phyloP scores from a whole-genome alignment of 2,888 invertebrate genomes.

The Tachina lurida region DNA sequence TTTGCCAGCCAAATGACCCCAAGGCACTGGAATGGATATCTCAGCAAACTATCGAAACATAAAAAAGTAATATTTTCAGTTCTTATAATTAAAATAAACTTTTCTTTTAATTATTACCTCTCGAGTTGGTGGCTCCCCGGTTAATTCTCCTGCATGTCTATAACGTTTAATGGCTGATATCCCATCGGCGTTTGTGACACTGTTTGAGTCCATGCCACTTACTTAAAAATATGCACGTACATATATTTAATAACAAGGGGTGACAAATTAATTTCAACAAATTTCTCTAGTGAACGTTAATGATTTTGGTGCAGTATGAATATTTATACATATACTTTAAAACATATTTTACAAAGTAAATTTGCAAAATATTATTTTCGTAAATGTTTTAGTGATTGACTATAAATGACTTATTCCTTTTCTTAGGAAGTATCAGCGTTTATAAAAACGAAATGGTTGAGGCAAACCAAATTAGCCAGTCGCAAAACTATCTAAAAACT shows the following conservation, averaged over 20 bases:
- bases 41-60: constrained; percentile 84
- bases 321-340: no score
- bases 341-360: no score
- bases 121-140: constrained; percentile 78
- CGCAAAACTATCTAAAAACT: no score
- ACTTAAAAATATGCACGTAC: constrained; percentile 36
- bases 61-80: background rate
- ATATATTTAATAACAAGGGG: background rate
- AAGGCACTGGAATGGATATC: constrained; percentile 87
- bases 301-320: background rate
- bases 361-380: no score
- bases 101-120: constrained; percentile 73
- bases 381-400: no score
- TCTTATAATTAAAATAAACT: background rate
- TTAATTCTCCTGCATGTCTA: constrained; percentile 80
- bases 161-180: constrained; percentile 74
- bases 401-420: no score
- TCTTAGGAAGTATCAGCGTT: no score
- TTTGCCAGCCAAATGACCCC: constrained; percentile 88
- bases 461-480: no score
- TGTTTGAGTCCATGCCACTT: constrained; percentile 65
- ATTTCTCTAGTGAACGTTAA: background rate
- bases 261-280: background rate
- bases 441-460: no score
- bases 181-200: constrained; percentile 64